Evolutionary conservation across 1,140 invertebrate genomes (phyloP), one percentile per base, ranked within the genome.

Genomic region (Drosophila pandora): DNA sequence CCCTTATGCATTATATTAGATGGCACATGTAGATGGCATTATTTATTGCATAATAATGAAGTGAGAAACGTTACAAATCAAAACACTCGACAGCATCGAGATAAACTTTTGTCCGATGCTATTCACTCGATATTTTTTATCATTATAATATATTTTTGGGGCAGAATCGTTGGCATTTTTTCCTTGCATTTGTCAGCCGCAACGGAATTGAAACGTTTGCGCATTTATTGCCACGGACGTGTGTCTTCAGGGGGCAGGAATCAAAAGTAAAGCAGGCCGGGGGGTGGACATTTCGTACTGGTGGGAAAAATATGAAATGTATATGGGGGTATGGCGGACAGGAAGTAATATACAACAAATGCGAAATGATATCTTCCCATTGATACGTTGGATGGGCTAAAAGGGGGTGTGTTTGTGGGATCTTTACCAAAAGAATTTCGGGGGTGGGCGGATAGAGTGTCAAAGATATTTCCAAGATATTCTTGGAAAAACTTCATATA

Each of bases 1-100:
- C 30, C 52, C 25, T 17, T 41, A 34, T 28, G 43, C 32, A 55
- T 61, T 37, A 28, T 32, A 73, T 60, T 68, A 56, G 63, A 79
- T 57, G 63, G 59, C 64, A 76, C 62, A 75, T 71, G 75, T 70
- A 68, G 56, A 69, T 80, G 76, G 48, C 82, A 84, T 84, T 84
- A 87, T 91, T 91, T 91, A 91, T 91, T 78, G 90, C 85, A 91
- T 91, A 91, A 90, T 91, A 91, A 91, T 91, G 85, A 91, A 91
- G 90, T 91, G 90, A 91, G 85, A 91, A 91, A 91, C 90, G 90
- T 91, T 90, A 91, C 90, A 91, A 91, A 91, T 91, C 90, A 91
- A 91, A 91, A 91, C 90, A 91, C 90, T 90, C 90, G 90, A 90
- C 90, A 72, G 75, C 82, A 82, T 71, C 65, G 48, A 88, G 79